phyloP scores from a whole-genome alignment of 2,797 vertebrate genomes.

The Falco biarmicus region DNA sequence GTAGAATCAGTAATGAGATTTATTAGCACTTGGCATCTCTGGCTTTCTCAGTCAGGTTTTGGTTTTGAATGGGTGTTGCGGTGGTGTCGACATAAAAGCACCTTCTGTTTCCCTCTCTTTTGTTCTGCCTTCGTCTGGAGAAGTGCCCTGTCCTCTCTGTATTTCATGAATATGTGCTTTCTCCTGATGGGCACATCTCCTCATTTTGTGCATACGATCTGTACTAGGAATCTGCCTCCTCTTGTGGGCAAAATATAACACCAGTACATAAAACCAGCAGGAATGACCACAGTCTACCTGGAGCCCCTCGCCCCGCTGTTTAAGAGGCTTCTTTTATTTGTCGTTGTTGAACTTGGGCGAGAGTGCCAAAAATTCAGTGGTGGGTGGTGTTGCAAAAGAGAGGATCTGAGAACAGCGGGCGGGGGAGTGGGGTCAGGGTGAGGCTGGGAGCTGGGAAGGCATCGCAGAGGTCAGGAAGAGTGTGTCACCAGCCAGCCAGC shows the following conservation, averaged over 20 bases:
- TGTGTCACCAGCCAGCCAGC: neutral
- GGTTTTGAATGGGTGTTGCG: neutral
- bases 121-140: neutral
- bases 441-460: neutral
- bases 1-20: neutral
- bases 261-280: neutral
- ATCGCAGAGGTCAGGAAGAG: neutral
- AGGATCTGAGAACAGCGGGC: neutral
- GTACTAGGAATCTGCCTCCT: neutral
- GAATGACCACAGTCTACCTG: no score
- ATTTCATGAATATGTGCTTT: neutral
- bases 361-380: neutral
- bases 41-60: neutral
- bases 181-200: neutral
- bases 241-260: neutral
- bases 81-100: neutral
- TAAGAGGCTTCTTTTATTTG: neutral
- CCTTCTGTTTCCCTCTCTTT: neutral
- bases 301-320: accelerated
- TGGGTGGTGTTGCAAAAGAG: neutral
- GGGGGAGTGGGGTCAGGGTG: neutral
- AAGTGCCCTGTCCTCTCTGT: neutral
- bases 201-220: accelerated
- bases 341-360: accelerated
- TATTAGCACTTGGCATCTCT: neutral